A percentile compares a stretch with the other conserved stretches of the same genome.
Conservation (phyloP, 1,140 invertebrate genomes). For the Orussus abietinus region DNA sequence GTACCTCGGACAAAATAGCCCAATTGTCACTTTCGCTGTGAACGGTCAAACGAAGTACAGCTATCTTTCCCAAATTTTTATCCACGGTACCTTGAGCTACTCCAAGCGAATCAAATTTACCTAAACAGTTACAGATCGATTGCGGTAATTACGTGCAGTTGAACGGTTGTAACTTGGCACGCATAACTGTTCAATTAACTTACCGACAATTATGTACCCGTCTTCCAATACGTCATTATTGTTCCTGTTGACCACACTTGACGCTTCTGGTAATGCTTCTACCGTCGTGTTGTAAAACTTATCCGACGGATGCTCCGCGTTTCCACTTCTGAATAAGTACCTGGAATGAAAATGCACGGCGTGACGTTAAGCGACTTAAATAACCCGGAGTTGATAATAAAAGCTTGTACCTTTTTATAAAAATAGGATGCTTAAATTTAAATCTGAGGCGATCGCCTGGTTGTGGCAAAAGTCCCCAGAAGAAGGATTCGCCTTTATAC, state of each 20-base stretch:
- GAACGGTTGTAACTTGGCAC: too few relatives aligned
- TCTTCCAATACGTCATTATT: conserved; percentile 62
- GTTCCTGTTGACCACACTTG: conserved; percentile 41
- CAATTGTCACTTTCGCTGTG: conserved; percentile 82
- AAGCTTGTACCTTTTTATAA: conserved; percentile 67
- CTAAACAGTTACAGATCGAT: conserved; percentile 43
- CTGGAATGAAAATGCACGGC: conserved; percentile 56
- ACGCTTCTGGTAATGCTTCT: conserved; percentile 67
- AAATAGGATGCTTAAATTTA: conserved; percentile 72
- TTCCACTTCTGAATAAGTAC: conserved; percentile 86
- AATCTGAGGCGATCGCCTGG: conserved; percentile 80
- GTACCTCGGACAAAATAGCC: conserved; percentile 87
- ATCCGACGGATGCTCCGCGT: conserved; percentile 87
- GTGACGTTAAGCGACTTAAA: conserved; percentile 9
- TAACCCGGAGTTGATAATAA: conserved; percentile 5
- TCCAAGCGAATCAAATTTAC: conserved; percentile 73
- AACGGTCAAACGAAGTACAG: conserved; percentile 69
- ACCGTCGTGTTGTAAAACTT: conserved; percentile 87
- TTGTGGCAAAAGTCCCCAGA: conserved; percentile 88
- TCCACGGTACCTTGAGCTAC: conserved; percentile 71
- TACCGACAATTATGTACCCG: conserved; percentile 70
- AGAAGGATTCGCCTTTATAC: conserved; percentile 85
- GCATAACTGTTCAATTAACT: too few relatives aligned
- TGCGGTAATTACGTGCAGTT: too few relatives aligned
- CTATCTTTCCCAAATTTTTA: conserved; percentile 64